Evolutionary conservation across 2,113 vertebrate genomes (phyloP).

Genomic region (Alosa alosa): DNA sequence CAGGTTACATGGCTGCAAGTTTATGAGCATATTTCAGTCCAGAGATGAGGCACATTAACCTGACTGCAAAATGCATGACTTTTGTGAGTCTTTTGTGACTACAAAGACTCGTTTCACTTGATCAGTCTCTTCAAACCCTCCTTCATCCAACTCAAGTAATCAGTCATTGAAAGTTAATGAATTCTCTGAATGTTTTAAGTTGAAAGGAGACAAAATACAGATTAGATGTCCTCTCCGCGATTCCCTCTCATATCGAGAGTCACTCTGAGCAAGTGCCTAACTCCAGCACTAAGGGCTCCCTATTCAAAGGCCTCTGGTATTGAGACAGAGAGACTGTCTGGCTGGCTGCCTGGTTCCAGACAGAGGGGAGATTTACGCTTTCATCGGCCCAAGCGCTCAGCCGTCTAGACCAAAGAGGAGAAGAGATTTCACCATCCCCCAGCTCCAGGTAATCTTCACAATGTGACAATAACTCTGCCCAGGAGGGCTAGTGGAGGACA

Average conservation of each 20-base stretch:
- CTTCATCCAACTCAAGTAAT: not conserved
- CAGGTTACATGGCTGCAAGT: not conserved
- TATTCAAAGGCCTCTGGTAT: not conserved
- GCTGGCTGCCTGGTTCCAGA: not conserved
- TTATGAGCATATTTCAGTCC: not conserved
- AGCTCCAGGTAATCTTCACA: slow-evolving; percentile 2
- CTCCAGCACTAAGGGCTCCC: not conserved
- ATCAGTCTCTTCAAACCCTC: not conserved
- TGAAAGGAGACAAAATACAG: not conserved
- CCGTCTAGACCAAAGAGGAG: not conserved
- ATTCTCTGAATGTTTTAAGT: not conserved
- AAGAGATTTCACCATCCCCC: not conserved
- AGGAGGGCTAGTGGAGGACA: not conserved
- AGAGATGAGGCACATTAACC: not conserved
- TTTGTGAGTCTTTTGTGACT: not conserved
- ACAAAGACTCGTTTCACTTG: not conserved
- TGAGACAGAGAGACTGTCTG: not conserved
- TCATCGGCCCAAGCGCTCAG: not conserved
- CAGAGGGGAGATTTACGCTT: not conserved
- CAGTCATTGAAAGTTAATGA: not conserved
- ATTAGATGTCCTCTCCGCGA: not conserved
- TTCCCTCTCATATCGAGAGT: not conserved
- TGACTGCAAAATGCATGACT: not conserved
- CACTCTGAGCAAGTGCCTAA: not conserved
- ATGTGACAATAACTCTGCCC: not conserved